These are phyloP conservation scores for Nebria ingens DNA, from an alignment of 1,140 invertebrate genomes.

Conservation along the genomic window DNA sequence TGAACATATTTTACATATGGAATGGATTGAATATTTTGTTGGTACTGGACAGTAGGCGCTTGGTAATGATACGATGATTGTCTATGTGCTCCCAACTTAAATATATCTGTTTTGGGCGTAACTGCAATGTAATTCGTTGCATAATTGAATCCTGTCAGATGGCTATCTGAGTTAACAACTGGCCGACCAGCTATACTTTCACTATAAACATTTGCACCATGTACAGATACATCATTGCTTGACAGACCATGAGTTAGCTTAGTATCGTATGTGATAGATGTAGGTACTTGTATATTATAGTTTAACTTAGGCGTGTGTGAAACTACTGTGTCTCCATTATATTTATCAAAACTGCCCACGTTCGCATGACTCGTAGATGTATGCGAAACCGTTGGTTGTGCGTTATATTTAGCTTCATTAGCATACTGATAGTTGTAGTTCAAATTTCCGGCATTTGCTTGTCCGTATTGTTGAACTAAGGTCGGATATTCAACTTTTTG, in stretches of 20 bases:
- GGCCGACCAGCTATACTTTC: not conserved
- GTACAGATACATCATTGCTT: not conserved
- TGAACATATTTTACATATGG: not conserved
- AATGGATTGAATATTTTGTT: not conserved
- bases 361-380: conserved; percentile 2
- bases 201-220: not conserved
- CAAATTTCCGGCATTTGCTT: not conserved
- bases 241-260: not conserved
- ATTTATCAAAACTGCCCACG: conserved; percentile 1
- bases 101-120: conserved; percentile 1
- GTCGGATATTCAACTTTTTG: not conserved
- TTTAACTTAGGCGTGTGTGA: not conserved
- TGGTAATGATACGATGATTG: conserved; percentile 2
- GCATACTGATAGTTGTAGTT: not conserved
- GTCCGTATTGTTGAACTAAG: not conserved
- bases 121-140: not conserved
- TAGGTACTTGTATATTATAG: not conserved
- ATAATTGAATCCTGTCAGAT: not conserved
- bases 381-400: not conserved
- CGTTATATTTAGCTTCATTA: conserved; percentile 1
- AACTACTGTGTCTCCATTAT: not conserved
- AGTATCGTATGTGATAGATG: not conserved
- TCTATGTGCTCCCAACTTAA: not conserved
- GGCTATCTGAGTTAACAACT: not conserved
- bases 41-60: not conserved